phyloP scores from a whole-genome alignment of 2,888 invertebrate genomes.

The Diabrotica balteata region DNA sequence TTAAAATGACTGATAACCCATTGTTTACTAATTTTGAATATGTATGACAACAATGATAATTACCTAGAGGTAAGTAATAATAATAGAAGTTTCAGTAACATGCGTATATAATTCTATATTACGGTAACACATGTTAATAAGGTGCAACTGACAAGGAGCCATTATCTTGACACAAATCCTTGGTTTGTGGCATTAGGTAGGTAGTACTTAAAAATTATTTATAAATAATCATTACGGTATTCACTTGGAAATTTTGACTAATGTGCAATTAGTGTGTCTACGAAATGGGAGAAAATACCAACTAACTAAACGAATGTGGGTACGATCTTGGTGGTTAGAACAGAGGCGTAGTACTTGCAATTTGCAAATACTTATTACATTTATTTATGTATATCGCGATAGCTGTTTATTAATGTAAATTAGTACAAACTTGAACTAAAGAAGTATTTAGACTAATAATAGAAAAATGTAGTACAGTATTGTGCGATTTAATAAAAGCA shows the following conservation, averaged over 20 bases:
- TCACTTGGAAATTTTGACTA: conserved; percentile 16
- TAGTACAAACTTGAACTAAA: too few species aligned
- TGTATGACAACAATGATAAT: not conserved
- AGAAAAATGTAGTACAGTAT: too few species aligned
- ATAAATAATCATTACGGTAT: conserved; percentile 11
- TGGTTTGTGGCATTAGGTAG: not conserved
- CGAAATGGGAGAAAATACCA: conserved; percentile 7
- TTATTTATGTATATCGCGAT: too few species aligned
- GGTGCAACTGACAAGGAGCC: conserved; percentile 14
- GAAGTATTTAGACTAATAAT: too few species aligned
- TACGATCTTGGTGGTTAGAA: conserved; percentile 13
- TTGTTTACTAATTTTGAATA: not conserved
- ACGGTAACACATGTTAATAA: not conserved
- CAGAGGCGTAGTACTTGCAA: not conserved
- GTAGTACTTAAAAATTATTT: conserved; percentile 14
- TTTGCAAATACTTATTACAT: too few species aligned
- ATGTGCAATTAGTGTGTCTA: conserved; percentile 25
- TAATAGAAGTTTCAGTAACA: conserved; percentile 1
- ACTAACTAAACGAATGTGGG: conserved; percentile 1
- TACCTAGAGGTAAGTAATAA: not conserved
- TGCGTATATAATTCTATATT: conserved; percentile 7
- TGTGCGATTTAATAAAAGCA: too few species aligned
- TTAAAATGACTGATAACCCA: not conserved
- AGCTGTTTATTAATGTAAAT: too few species aligned
- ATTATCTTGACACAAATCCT: conserved; percentile 21